phyloP scores from a whole-genome alignment of 1,140 invertebrate genomes.

The Drosophila persimilis region DNA sequence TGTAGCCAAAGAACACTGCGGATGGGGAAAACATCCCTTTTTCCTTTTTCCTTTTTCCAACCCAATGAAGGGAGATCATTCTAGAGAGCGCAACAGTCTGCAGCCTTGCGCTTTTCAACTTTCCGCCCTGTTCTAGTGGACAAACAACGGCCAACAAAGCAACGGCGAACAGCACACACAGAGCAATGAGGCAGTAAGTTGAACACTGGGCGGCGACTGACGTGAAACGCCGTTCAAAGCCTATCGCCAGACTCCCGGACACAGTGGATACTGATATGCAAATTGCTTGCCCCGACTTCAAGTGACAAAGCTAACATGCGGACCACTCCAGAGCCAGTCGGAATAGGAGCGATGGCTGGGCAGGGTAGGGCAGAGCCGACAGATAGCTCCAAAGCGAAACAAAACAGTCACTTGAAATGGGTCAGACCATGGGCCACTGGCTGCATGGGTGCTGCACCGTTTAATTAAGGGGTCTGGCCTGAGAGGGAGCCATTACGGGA shows the following conservation, averaged over 20 bases:
- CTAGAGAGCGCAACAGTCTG: no score
- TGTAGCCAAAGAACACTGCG: not conserved
- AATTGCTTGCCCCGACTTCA: slow-evolving; percentile 64
- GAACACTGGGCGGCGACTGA: slow-evolving; percentile 43
- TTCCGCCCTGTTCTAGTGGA: not conserved
- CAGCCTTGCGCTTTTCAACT: no score
- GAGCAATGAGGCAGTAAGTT: slow-evolving; percentile 56
- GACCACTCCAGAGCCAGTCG: not conserved
- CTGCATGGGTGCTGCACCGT: slow-evolving; percentile 27
- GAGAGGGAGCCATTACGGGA: slow-evolving; percentile 10
- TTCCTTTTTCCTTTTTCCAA: no score
- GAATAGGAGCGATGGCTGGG: not conserved
- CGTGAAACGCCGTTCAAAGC: slow-evolving; percentile 39
- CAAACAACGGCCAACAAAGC: slow-evolving; percentile 15
- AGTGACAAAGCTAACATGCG: slow-evolving; percentile 50
- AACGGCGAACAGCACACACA: slow-evolving; percentile 33
- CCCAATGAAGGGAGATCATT: no score
- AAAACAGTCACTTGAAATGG: slow-evolving; percentile 49
- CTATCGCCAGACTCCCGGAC: slow-evolving; percentile 61
- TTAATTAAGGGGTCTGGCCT: slow-evolving; percentile 51
- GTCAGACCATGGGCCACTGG: slow-evolving; percentile 46
- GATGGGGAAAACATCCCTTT: no score
- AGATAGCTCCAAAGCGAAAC: slow-evolving; percentile 38
- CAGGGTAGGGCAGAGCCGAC: not conserved
- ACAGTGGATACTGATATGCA: slow-evolving; percentile 67